A percentile compares a stretch with the other conserved stretches of the same genome.
Evolutionary conservation across 2,797 vertebrate genomes (phyloP).

Genomic region (Danio choprae): DNA sequence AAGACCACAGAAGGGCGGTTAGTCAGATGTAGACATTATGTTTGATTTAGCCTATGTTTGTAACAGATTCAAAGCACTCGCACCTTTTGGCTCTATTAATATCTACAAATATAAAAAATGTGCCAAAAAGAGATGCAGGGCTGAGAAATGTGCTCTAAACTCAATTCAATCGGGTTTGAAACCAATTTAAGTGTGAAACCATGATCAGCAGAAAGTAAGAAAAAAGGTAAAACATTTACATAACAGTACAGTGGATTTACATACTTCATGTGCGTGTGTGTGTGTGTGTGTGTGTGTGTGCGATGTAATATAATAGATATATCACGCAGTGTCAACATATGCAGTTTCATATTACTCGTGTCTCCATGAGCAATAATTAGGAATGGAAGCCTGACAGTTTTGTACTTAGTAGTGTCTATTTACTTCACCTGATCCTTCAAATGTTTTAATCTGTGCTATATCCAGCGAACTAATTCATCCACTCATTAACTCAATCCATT

Average conservation of each 20-base stretch:
- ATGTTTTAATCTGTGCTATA: conserved; percentile 26
- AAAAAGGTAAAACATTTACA: conserved; percentile 35
- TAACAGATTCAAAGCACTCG: neutral
- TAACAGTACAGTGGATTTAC: conserved; percentile 40
- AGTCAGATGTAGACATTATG: conserved; percentile 11
- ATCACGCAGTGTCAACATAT: conserved; percentile 46
- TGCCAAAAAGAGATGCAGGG: neutral
- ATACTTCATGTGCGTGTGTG: conserved; percentile 40
- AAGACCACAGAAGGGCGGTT: neutral
- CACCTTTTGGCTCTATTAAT: neutral
- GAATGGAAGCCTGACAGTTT: conserved; percentile 44
- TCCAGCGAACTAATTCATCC: conserved; percentile 11
- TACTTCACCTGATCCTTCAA: conserved; percentile 17
- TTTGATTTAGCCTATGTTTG: neutral
- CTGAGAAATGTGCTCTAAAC: neutral
- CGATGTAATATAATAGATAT: conserved; percentile 27
- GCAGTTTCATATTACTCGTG: conserved; percentile 42
- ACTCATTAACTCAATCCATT: conserved; percentile 37
- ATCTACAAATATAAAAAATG: neutral
- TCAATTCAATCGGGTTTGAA: neutral
- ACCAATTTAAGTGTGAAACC: conserved; percentile 1
- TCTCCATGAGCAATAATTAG: conserved; percentile 52
- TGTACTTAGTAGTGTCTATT: conserved; percentile 25
- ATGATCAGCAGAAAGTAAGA: neutral
- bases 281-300: neutral